A percentile compares a stretch with the other conserved stretches of the same genome.
Conservation (phyloP, 2,888 invertebrate genomes). For the Penaeus monodon region DNA sequence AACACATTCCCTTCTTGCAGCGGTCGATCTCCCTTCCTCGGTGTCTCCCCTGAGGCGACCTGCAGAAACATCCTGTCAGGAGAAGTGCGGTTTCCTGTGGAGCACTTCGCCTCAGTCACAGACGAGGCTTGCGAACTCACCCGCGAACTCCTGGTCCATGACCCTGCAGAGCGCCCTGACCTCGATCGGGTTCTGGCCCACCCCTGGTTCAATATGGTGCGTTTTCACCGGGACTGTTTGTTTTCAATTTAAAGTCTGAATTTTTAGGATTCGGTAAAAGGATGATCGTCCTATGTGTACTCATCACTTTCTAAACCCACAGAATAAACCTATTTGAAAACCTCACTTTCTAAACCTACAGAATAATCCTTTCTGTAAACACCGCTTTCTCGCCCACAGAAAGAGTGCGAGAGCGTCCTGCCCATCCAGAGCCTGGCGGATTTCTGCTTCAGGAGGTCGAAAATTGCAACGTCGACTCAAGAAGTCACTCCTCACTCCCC, state of each 20-base stretch:
- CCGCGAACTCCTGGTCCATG: conserved; percentile 29
- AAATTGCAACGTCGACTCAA: conserved; percentile 35
- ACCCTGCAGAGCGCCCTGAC: conserved; percentile 32
- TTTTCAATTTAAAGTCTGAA: background rate
- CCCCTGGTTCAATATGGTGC: conserved; percentile 50
- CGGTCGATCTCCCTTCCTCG: conserved; percentile 49
- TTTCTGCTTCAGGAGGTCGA: conserved; percentile 43
- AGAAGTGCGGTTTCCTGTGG: conserved; percentile 47
- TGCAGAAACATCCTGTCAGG: conserved; percentile 42
- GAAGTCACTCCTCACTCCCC: conserved; percentile 8
- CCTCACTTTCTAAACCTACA: too few species aligned
- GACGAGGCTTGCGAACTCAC: conserved; percentile 52
- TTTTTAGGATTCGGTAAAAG: background rate
- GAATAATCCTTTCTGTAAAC: too few species aligned
- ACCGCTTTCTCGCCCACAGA: background rate
- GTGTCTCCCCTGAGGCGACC: conserved; percentile 37
- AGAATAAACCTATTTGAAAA: too few species aligned
- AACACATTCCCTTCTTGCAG: background rate
- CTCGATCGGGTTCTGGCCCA: conserved; percentile 32
- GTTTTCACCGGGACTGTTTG: background rate
- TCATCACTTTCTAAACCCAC: too few species aligned
- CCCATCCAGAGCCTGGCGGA: conserved; percentile 53
- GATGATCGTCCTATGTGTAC: background rate
- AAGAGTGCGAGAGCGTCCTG: conserved; percentile 49
- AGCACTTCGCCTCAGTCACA: conserved; percentile 49